Evolutionary conservation across 2,797 vertebrate species (phyloP).

Genomic region (Perdix hodgsoniae): DNA sequence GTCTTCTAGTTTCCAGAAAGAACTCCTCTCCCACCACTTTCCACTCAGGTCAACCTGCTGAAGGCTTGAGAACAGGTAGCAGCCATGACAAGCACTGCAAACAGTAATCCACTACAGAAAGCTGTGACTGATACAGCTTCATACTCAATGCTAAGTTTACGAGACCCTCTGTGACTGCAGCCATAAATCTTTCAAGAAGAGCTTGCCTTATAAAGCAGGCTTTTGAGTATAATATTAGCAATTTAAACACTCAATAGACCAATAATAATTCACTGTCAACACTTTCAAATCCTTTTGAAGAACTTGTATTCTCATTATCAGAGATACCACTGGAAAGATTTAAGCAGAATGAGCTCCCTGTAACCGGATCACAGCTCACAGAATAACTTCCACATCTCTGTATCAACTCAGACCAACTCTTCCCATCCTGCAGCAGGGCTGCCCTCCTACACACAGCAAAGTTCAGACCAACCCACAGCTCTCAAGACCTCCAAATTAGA

Average conservation of each 20-base stretch:
- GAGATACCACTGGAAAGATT: background rate
- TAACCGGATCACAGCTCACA: background rate
- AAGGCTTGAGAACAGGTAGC: background rate
- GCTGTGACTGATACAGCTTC: background rate
- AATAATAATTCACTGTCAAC: constrained; percentile 53
- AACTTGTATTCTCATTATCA: constrained; percentile 36
- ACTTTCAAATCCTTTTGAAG: constrained; percentile 10
- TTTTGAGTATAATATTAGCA: constrained; percentile 43
- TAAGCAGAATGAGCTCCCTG: background rate
- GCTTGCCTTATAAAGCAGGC: constrained; percentile 6
- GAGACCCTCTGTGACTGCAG: background rate
- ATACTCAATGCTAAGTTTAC: constrained; percentile 20
- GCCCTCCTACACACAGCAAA: background rate
- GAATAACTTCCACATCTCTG: background rate
- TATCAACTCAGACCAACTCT: background rate
- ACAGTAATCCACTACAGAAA: background rate
- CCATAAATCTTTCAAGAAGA: constrained; percentile 62
- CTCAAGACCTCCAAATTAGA: background rate
- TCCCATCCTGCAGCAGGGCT: background rate
- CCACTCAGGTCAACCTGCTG: background rate
- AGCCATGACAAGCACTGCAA: background rate
- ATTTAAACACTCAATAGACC: constrained; percentile 53
- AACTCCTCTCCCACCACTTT: background rate
- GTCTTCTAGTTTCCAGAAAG: background rate
- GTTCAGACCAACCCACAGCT: background rate